These are phyloP conservation scores for Neelides folsomi DNA, from an alignment of 2,888 invertebrate genomes.

Conservation along the genomic window DNA sequence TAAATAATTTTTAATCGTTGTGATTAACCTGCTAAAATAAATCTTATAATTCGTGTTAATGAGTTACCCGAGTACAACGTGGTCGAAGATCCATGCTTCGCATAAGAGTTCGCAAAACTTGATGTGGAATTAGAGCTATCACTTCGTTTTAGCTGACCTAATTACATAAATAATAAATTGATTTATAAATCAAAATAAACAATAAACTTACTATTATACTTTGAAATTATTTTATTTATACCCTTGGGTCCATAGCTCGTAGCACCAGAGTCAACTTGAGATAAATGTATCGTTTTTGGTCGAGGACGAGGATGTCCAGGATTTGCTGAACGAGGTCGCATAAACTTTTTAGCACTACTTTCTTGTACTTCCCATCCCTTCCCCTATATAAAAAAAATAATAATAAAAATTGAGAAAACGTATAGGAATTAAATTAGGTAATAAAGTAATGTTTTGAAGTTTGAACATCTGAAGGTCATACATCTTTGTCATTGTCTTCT, in stretches of 20 bases:
- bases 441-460: not conserved
- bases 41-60: not conserved
- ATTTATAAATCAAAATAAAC: too few relatives aligned
- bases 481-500: slow-evolving; percentile 31
- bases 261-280: slow-evolving; percentile 58
- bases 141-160: slow-evolving; percentile 29
- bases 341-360: slow-evolving; percentile 33
- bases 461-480: slow-evolving; percentile 6
- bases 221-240: slow-evolving; percentile 42
- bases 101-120: slow-evolving; percentile 30
- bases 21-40: not conserved
- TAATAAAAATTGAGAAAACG: not conserved
- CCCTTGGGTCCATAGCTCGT: slow-evolving; percentile 56
- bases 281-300: slow-evolving; percentile 69
- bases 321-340: slow-evolving; percentile 49
- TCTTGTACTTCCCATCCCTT: slow-evolving; percentile 33
- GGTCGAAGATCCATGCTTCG: slow-evolving; percentile 30
- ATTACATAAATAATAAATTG: slow-evolving; percentile 1
- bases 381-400: slow-evolving; percentile 12
- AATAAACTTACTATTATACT: too few relatives aligned
- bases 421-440: not conserved
- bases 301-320: slow-evolving; percentile 48
- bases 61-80: slow-evolving; percentile 28
- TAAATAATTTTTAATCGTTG: not conserved
- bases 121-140: slow-evolving; percentile 32